Evolutionary conservation across 2,888 invertebrate genomes (phyloP).

Genomic region (Nudaria mundana): DNA sequence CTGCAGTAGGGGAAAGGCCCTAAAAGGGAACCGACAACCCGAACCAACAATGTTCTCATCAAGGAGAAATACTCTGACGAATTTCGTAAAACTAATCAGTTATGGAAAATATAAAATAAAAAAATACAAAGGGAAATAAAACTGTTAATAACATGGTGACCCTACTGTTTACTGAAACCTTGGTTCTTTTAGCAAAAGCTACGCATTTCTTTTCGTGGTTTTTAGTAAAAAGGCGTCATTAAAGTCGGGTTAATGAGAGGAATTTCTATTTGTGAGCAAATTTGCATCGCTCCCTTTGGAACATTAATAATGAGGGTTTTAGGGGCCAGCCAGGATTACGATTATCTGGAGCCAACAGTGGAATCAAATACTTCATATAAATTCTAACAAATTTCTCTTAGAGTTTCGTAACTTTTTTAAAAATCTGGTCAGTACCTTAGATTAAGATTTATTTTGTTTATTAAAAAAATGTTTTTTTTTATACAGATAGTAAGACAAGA

Average conservation of each 20-base stretch:
- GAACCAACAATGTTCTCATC: no score
- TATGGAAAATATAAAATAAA: no score
- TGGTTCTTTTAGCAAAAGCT: slow-evolving; percentile 30
- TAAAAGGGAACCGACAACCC: no score
- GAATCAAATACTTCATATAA: background rate
- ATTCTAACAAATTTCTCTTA: background rate
- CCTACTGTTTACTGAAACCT: slow-evolving; percentile 30
- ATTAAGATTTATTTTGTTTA: no score
- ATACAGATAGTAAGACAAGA: no score
- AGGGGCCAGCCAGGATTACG: slow-evolving; percentile 11
- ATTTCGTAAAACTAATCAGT: no score
- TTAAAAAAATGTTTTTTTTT: no score
- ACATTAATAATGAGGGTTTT: slow-evolving; percentile 35
- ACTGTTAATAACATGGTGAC: slow-evolving; percentile 7
- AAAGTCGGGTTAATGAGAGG: slow-evolving; percentile 41
- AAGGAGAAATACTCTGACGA: no score
- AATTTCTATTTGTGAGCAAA: slow-evolving; percentile 39
- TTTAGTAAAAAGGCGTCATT: slow-evolving; percentile 37
- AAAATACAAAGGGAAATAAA: no score
- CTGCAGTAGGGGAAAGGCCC: no score
- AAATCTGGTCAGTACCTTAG: background rate
- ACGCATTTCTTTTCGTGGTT: slow-evolving; percentile 33
- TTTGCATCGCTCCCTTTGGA: slow-evolving; percentile 33
- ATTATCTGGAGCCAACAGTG: background rate
- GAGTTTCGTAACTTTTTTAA: background rate